phyloP scores from a whole-genome alignment of 1,140 invertebrate species.

The Spodoptera frugiperda region DNA sequence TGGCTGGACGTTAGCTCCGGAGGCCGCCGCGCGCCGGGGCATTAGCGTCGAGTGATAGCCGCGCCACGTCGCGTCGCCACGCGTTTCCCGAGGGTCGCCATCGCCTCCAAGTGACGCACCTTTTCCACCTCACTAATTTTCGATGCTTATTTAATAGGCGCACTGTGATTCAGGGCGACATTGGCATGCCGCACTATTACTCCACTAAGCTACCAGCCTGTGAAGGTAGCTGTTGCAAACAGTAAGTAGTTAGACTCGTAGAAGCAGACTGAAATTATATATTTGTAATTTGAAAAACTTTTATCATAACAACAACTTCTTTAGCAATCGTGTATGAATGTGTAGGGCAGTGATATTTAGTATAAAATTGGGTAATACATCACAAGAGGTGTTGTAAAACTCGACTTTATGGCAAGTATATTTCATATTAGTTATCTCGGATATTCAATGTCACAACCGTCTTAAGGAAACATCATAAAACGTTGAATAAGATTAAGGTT shows the following conservation, averaged over 20 bases:
- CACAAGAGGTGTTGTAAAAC: no score
- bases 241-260: no score
- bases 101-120: background rate
- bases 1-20: conserved; percentile 52
- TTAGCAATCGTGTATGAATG: no score
- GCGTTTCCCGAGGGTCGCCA: background rate
- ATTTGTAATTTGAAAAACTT: no score
- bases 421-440: background rate
- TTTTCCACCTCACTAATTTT: conserved; percentile 16
- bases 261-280: no score
- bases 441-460: background rate
- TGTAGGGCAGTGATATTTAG: no score
- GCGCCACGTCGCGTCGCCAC: conserved; percentile 5
- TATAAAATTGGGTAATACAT: no score
- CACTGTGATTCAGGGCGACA: conserved; percentile 15
- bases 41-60: conserved; percentile 54
- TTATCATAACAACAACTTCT: no score
- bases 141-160: conserved; percentile 21
- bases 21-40: conserved; percentile 25
- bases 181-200: background rate
- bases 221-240: no score
- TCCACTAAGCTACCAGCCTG: background rate
- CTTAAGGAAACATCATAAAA: background rate
- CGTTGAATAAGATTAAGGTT: conserved; percentile 15
- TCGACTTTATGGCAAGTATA: no score